Base-by-base conservation (phyloP, 2,888 invertebrate species). In the Polietes domitor region DNA sequence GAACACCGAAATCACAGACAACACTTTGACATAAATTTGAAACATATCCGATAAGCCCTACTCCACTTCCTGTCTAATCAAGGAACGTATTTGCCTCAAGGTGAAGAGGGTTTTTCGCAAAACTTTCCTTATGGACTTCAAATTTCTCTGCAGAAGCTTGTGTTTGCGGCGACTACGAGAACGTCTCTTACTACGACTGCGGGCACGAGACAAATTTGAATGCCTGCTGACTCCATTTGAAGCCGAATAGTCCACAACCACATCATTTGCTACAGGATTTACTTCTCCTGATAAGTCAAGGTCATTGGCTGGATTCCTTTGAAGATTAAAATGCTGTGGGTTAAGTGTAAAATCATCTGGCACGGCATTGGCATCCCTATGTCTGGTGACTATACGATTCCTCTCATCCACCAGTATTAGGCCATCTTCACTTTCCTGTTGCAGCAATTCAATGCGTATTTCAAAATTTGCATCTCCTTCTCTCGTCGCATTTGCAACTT, bases 51-150 rank as follows among this genome's bases (percentile, higher is more conserved):
- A n/a, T n/a, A n/a, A n/a, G n/a, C 7, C 4, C 37, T 37, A 37
- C 10, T 83, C 61, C 0, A 68, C 1, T 9, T 80, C 72, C 15
- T 83, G 77, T 0, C 7, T 28, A 53, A 83, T 53, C 26, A 80
- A 53, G 0, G 50, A 53, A 37, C 70, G 77, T 10, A 83, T 70
- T 10, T 26, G 17, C 9, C 17, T 55, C 3, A 83, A 37, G 10
- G 26, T 58, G 0, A 9, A 50, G 0, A 32, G 19, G 10, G 83
- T 74, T 47, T 55, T 73, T 0, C 50, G 58, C 17, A 80, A 70
- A 9, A 77, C 41, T 70, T 74, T 83, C 4, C 65, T 41, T 2
- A 83, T 53, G 0, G 37, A 43, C 9, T 63, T 80, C 10, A 83
- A 6, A 43, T 70, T 79, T 2, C 19, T 19, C n/a, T 17, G n/a